Conservation (phyloP, 2,888 invertebrate genomes). For the Drosophila suboccidentalis region DNA sequence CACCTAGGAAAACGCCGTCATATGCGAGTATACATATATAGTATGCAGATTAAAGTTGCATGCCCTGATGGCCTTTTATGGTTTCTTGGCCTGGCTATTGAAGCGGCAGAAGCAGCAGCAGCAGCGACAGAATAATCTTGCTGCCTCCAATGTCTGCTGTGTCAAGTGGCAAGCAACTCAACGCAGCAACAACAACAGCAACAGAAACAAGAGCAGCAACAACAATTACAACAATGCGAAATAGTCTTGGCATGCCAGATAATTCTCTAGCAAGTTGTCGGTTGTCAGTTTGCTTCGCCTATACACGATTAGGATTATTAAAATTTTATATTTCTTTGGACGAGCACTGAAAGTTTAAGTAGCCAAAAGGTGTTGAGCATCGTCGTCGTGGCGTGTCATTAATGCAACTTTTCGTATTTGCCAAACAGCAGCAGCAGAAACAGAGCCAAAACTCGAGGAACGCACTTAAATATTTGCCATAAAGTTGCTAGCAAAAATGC, state of each 20-base stretch:
- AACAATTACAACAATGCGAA: constrained; percentile 11
- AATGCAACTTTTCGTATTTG: constrained; percentile 55
- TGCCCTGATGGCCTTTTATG: constrained; percentile 48
- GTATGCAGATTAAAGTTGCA: constrained; percentile 66
- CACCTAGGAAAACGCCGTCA: constrained; percentile 5
- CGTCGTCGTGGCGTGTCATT: constrained; percentile 50
- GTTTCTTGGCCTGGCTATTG: constrained; percentile 44
- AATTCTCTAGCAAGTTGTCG: constrained; percentile 11
- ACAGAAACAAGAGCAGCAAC: background rate
- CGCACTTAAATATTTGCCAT: constrained; percentile 70
- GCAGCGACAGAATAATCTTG: constrained; percentile 26
- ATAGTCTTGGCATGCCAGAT: constrained; percentile 12
- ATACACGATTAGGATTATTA: constrained; percentile 52
- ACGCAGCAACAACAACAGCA: constrained; percentile 5
- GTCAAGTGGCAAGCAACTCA: constrained; percentile 45
- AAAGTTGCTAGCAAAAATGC: constrained; percentile 55
- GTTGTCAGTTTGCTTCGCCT: constrained; percentile 7
- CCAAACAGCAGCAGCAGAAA: constrained; percentile 19
- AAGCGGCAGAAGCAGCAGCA: constrained; percentile 19
- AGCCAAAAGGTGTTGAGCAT: constrained; percentile 57
- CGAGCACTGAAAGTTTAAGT: constrained; percentile 40
- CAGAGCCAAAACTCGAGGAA: constrained; percentile 28
- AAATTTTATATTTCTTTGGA: constrained; percentile 44
- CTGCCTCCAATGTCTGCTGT: constrained; percentile 28
- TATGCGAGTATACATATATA: constrained; percentile 27